phyloP scores from a whole-genome alignment of 2,797 vertebrate species.

The Loriculus beryllinus region DNA sequence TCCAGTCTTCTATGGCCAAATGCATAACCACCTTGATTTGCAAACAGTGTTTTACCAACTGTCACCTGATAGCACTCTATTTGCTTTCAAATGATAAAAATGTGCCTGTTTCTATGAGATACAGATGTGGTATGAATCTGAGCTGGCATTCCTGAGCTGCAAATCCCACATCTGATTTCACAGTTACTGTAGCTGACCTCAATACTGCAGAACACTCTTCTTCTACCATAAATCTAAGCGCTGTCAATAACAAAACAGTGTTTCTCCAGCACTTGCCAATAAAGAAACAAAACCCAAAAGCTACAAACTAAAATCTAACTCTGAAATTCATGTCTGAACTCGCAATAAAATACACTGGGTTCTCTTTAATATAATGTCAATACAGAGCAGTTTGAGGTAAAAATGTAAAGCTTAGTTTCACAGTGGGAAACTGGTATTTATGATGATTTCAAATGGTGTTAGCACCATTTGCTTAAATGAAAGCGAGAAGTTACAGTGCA shows the following conservation, averaged over 20 bases:
- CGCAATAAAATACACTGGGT: not conserved
- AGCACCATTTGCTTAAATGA: not conserved
- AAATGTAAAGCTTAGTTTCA: not conserved
- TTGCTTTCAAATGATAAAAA: not conserved
- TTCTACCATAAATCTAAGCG: not conserved
- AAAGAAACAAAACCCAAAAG: not conserved
- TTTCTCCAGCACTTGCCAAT: not conserved
- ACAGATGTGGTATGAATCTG: not conserved
- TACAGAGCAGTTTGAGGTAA: not conserved
- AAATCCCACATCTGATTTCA: not conserved
- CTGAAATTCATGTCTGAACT: not conserved
- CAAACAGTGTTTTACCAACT: not conserved
- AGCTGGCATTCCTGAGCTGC: not conserved
- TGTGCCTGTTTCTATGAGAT: not conserved
- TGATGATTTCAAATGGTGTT: not conserved
- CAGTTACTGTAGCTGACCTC: slow-evolving; percentile 24
- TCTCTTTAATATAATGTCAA: not conserved
- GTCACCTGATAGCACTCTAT: not conserved
- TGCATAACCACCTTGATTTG: not conserved
- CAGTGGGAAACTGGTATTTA: not conserved
- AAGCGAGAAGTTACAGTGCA: not conserved
- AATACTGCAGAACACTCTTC: not conserved
- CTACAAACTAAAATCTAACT: not conserved
- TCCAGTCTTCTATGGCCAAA: not conserved
- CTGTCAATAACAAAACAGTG: not conserved